Evolutionary conservation across 1,140 invertebrate species (phyloP), one percentile per base, ranked within the genome.

Genomic region (Cataglyphis hispanica): DNA sequence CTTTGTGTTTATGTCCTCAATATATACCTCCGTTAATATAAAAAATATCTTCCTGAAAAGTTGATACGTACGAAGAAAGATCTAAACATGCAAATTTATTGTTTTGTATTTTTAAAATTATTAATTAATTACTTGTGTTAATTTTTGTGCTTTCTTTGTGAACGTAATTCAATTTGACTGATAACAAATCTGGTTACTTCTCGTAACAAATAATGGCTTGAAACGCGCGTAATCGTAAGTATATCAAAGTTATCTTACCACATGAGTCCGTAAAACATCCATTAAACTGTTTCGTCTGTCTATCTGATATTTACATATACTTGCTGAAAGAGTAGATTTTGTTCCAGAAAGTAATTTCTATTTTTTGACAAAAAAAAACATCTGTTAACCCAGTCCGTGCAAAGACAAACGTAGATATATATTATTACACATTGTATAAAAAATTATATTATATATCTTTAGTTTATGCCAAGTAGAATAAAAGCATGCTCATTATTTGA

Each of bases 401-500:
- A 58, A 64, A 50, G 19, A 61, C 67, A 69, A 53, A 75, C 3
- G 31, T 75, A 78, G 61, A 88, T 81, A 85, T 86, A 86, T 88
- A 50, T 50, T 10, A 0, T 43, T 72, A 88, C 58, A 87, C 87
- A 81, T 85, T 83, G 46, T 74, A 70, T 90, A 87, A 74, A 81
- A 80, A 84, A 85, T 69, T 86, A 84, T 88, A 83, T 70, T 78
- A 19, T 50, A 88, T 50, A 70, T 72, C 83, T 27, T 81, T 72
- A 88, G 66, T 91, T 87, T 81, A 85, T 88, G 87, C 88, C 83
- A 89, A 88, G 61, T 86, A 81, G 70, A 84, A 87, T 72, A 60
- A 67, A 70, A 90, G 89, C 87, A 89, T 90, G 87, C 66, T 81
- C 86, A 87, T 77, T 75, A 89, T 85, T 78, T 84, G 81, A 84